Percentiles rank a stretch among this genome's conserved stretches.
phyloP scores from a whole-genome alignment of 2,797 vertebrate species.

The Threskiornis aethiopicus region DNA sequence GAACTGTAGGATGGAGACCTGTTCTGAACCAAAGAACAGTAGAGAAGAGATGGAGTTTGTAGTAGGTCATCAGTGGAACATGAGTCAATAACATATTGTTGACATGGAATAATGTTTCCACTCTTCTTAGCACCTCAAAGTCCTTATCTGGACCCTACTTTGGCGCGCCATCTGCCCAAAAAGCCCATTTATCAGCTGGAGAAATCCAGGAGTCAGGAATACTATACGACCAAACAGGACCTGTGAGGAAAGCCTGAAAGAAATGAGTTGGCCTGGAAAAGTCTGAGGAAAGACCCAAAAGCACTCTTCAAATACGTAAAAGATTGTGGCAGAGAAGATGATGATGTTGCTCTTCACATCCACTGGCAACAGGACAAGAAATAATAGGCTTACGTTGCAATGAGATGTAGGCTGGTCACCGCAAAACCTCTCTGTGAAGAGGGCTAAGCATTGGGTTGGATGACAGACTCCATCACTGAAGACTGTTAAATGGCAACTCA shows the following conservation, averaged over 20 bases:
- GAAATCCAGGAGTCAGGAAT: neutral
- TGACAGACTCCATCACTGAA: neutral
- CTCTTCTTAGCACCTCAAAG: neutral
- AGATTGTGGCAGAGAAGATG: neutral
- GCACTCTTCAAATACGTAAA: neutral
- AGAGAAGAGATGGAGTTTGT: neutral
- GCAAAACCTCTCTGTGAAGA: neutral
- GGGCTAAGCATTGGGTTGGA: neutral
- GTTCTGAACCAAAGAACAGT: neutral
- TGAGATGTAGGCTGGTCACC: neutral
- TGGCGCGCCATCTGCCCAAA: neutral
- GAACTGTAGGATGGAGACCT: neutral
- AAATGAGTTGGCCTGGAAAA: neutral
- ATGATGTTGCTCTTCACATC: neutral
- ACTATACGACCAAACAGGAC: neutral
- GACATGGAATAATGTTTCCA: neutral
- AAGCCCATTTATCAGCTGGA: neutral
- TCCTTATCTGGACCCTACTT: neutral
- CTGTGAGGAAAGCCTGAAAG: neutral
- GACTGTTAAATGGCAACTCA: neutral
- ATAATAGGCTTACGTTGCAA: neutral
- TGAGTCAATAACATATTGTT: neutral
- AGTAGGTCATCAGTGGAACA: neutral
- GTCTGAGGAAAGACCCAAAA: neutral
- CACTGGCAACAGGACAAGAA: neutral